These are phyloP conservation scores for Parnassius apollo DNA, from an alignment of 2,888 invertebrate genomes.

Conservation along the genomic window DNA sequence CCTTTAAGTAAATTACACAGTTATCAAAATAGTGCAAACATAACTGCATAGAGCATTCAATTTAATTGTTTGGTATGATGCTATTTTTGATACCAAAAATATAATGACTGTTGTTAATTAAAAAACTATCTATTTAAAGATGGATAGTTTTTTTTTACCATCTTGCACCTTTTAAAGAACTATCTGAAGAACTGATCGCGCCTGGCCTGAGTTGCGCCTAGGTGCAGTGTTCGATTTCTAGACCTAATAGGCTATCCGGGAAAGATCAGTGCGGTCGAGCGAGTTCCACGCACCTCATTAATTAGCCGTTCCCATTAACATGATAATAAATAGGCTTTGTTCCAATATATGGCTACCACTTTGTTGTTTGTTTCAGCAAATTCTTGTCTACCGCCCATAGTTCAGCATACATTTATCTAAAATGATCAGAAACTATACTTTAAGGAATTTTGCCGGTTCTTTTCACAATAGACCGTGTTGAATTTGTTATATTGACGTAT, in stretches of 20 bases:
- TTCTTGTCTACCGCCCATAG: slow-evolving; percentile 24
- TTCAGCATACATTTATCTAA: slow-evolving; percentile 19
- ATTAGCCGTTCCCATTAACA: slow-evolving; percentile 60
- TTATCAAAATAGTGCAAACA: too few relatives aligned
- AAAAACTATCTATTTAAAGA: not conserved
- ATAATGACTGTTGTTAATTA: not conserved
- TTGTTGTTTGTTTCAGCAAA: slow-evolving; percentile 28
- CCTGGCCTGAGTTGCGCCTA: not conserved
- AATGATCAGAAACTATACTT: slow-evolving; percentile 7
- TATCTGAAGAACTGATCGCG: slow-evolving; percentile 1
- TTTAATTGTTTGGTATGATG: too few relatives aligned
- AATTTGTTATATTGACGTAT: slow-evolving; percentile 4
- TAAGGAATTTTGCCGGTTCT: slow-evolving; percentile 12
- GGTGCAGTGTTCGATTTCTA: slow-evolving; percentile 16
- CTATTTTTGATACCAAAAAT: too few relatives aligned
- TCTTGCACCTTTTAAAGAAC: not conserved
- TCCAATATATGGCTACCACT: slow-evolving; percentile 42
- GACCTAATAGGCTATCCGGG: slow-evolving; percentile 57
- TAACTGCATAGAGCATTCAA: too few relatives aligned
- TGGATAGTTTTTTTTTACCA: not conserved
- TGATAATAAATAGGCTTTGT: slow-evolving; percentile 57
- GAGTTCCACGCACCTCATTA: slow-evolving; percentile 63
- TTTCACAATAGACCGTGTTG: slow-evolving; percentile 14
- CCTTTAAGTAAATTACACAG: too few relatives aligned
- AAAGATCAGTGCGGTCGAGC: slow-evolving; percentile 44